Conservation (phyloP, 1,140 invertebrate genomes). For the Lepidurus packardi region DNA sequence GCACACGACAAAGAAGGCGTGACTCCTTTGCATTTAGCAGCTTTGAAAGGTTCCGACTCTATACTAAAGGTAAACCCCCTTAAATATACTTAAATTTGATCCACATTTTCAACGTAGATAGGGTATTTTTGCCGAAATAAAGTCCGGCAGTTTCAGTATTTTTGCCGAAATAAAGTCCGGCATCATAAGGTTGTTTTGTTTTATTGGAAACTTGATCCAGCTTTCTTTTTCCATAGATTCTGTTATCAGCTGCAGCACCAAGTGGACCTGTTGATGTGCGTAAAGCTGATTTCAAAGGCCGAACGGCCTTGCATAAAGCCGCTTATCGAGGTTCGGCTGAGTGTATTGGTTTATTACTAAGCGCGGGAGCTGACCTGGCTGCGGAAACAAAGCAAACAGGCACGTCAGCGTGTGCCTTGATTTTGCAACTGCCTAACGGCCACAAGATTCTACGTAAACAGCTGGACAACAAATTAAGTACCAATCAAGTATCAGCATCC, state of each 20-base stretch:
- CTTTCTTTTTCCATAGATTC: not conserved
- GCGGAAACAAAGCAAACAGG: constrained; percentile 43
- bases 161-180: not conserved
- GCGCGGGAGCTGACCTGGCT: constrained; percentile 46
- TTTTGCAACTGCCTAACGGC: constrained; percentile 32
- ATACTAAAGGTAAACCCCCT: constrained; percentile 42
- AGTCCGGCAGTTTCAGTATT: too few relatives aligned
- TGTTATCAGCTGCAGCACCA: not conserved
- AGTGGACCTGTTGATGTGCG: constrained; percentile 34
- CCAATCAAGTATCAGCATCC: constrained; percentile 30
- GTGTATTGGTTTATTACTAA: constrained; percentile 48
- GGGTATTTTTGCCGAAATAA: not conserved
- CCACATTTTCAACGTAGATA: not conserved
- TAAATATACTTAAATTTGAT: not conserved
- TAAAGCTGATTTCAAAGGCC: constrained; percentile 44
- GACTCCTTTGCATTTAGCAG: constrained; percentile 57
- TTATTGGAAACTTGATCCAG: not conserved
- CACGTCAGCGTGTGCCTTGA: constrained; percentile 42
- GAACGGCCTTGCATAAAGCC: constrained; percentile 52
- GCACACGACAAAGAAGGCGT: constrained; percentile 52
- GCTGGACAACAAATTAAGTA: constrained; percentile 25
- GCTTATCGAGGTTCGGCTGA: constrained; percentile 46
- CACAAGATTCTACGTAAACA: constrained; percentile 31
- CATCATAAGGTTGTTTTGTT: not conserved
- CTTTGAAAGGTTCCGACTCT: constrained; percentile 46